Conservation (phyloP, 2,113 vertebrate genomes). For the Siniperca chuatsi region DNA sequence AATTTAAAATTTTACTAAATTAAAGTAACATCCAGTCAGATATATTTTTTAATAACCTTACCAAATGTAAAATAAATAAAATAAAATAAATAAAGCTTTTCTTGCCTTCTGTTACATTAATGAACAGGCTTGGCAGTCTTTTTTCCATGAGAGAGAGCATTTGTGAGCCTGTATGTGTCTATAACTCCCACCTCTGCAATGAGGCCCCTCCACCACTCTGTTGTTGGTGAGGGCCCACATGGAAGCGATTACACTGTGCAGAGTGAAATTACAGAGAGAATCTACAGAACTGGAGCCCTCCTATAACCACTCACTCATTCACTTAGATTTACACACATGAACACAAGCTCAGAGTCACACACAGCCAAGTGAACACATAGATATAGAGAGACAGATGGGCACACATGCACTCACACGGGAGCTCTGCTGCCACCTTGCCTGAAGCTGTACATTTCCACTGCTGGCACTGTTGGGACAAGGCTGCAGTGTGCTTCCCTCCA, state of each 20-base stretch:
- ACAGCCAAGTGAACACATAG: conserved; percentile 35
- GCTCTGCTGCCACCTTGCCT: conserved; percentile 67
- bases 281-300: conserved; percentile 66
- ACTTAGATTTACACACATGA: conserved; percentile 55
- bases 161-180: conserved; percentile 35
- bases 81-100: background rate
- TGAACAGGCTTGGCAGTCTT: conserved; percentile 13
- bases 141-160: conserved; percentile 26
- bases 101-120: background rate
- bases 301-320: conserved; percentile 72
- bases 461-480: conserved; percentile 70
- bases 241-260: conserved; percentile 81
- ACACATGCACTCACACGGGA: conserved; percentile 14
- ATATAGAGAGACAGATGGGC: conserved; percentile 33
- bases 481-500: conserved; percentile 68
- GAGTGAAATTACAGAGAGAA: conserved; percentile 83
- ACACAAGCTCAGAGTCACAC: conserved; percentile 25
- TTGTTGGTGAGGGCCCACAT: conserved; percentile 80
- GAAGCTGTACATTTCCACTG: conserved; percentile 75
- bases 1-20: background rate
- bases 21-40: background rate
- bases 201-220: conserved; percentile 68
- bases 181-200: conserved; percentile 74
- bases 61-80: background rate
- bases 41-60: background rate